Conservation (phyloP, 2,113 vertebrate genomes). For the Saguinus midas region DNA sequence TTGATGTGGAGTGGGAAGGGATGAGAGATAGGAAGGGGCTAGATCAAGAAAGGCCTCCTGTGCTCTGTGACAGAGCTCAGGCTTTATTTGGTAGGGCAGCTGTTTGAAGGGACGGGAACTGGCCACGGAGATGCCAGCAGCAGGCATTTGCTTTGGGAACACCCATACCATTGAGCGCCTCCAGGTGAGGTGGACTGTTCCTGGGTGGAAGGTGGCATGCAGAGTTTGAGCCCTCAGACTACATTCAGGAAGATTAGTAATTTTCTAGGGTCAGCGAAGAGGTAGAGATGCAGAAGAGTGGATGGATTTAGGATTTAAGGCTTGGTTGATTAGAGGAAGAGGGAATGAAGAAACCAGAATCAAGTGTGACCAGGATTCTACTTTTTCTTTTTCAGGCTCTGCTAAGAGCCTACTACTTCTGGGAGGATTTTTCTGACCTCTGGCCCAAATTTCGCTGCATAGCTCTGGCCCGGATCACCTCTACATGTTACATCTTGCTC, state of each 20-base stretch:
- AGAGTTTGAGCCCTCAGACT: neutral
- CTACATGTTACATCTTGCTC: neutral
- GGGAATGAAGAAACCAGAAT: neutral
- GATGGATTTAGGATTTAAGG: neutral
- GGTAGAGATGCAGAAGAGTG: neutral
- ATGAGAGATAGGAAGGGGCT: neutral
- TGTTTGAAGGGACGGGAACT: neutral
- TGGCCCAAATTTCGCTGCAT: neutral
- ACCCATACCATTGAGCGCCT: too few species aligned
- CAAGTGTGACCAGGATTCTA: neutral
- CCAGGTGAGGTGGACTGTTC: neutral
- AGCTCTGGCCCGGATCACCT: neutral
- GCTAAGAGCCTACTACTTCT: neutral
- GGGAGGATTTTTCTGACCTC: neutral
- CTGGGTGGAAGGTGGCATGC: neutral
- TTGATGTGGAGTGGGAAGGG: neutral
- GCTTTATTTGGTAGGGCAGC: neutral
- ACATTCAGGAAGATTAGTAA: neutral
- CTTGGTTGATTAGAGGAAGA: neutral
- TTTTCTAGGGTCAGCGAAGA: neutral
- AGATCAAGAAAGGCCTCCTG: neutral
- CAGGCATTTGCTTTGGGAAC: neutral
- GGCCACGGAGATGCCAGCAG: neutral
- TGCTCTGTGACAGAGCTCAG: neutral
- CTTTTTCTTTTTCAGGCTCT: neutral